Conservation (phyloP, 2,113 vertebrate species). For the Thinocorus orbignyianus region DNA sequence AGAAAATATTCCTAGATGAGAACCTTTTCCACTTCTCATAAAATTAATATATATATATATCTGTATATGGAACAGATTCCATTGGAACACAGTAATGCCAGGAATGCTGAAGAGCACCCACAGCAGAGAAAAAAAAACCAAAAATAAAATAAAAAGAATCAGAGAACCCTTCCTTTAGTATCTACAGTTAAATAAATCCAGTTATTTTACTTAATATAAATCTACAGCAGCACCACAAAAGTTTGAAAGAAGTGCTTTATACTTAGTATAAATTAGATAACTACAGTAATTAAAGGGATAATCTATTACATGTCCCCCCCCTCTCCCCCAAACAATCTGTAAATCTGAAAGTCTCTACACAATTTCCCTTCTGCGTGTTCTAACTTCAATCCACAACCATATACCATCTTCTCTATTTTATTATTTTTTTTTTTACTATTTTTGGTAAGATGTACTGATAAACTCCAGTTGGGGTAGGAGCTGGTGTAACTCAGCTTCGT, state of each 20-base stretch:
- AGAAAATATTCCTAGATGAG: too few species aligned
- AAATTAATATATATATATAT: neutral
- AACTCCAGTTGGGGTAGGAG: too few species aligned
- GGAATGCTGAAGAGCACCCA: neutral
- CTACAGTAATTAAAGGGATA: neutral
- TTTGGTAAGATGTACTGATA: neutral
- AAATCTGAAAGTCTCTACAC: neutral
- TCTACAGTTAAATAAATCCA: neutral
- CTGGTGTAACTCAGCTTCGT: too few species aligned
- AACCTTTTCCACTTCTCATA: neutral
- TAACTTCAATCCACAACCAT: neutral
- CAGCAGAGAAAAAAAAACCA: neutral
- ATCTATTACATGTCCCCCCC: neutral
- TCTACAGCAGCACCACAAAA: neutral
- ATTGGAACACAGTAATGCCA: neutral
- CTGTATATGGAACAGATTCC: neutral
- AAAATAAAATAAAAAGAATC: too few species aligned
- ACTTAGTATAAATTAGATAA: neutral
- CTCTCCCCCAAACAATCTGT: too few species aligned
- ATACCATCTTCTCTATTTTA: neutral
- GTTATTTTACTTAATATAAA: neutral
- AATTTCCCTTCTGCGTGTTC: neutral
- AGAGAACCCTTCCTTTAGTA: neutral
- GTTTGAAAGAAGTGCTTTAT: neutral
- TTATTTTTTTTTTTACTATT: neutral